Evolutionary conservation across 2,888 invertebrate genomes (phyloP), one percentile per base, ranked within the genome.

Genomic region (Habrosyne pyritoides): DNA sequence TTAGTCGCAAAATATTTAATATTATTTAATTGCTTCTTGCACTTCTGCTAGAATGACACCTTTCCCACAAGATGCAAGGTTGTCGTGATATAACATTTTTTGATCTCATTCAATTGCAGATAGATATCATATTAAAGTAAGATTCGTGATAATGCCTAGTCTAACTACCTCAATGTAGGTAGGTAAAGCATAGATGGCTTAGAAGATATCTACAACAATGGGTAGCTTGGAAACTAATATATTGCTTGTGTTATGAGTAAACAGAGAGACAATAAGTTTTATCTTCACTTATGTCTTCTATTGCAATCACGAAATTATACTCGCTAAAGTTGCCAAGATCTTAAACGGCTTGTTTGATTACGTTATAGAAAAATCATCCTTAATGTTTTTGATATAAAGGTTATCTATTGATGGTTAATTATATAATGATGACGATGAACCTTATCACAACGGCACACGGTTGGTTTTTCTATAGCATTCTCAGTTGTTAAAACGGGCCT

Each of bases 51-150:
- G 50, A 50, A 10, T 50, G 30, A 50, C 28, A 50, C 30, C 50
- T 30, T 50, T 50, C 50, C 50, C 50, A 50, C 50, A 28, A 28
- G 18, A 6, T 28, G 30, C 50, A 50, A 50, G 50, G 50, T 28
- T 50, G 49, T 49, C 7, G 28, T 48, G 26, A 50, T 28, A 50
- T 50, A 50, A 50, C 26, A 22, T 28, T 18, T 28, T 18, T 10
- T 28, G 28, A 21, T 50, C 28, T 28, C 26, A 50, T 50, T 50
- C 18, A 28, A 28, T 30, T 50, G 28, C 21, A 42, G 42, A 42
- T 42, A 33, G 33, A 49, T 14, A 24, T 18, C 14, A 18, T 10
- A 47, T 0, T 2, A 18, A 28, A 18, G 28, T 28, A 18, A 18
- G 30, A 30, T 50, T 50, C 28, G 42, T 8, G 42, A 42, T n/a